Percentiles rank a stretch among this genome's conserved stretches.
Evolutionary conservation across 2,113 vertebrate species (phyloP).

Genomic region (Engystomops pustulosus): DNA sequence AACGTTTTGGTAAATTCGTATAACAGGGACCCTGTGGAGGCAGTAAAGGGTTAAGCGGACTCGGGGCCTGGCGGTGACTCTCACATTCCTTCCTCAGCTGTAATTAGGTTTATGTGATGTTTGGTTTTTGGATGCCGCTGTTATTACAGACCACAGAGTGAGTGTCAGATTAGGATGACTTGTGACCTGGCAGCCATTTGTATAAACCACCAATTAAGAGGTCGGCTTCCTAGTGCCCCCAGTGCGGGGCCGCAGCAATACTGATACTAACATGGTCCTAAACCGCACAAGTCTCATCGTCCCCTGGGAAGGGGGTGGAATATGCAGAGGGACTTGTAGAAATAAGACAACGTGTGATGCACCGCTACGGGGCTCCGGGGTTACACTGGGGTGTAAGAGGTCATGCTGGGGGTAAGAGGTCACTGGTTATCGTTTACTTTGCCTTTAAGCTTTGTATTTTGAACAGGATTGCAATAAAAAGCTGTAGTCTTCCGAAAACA

Average conservation of each 20-base stretch:
- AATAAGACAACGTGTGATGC: no score
- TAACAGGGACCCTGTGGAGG: neutral
- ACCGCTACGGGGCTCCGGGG: no score
- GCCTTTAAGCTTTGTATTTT: no score
- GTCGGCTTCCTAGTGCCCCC: neutral
- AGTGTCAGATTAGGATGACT: constrained; percentile 11
- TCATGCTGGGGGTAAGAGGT: no score
- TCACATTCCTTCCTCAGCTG: neutral
- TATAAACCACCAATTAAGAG: constrained; percentile 42
- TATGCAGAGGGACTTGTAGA: neutral
- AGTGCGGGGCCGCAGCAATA: neutral
- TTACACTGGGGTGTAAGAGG: no score
- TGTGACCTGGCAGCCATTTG: constrained; percentile 15
- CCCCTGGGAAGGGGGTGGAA: no score
- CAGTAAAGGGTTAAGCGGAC: constrained; percentile 57
- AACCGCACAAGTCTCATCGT: neutral
- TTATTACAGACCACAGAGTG: constrained; percentile 15
- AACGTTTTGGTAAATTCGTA: no score
- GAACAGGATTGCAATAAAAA: no score
- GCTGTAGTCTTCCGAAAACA: no score
- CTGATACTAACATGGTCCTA: neutral
- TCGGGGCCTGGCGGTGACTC: neutral
- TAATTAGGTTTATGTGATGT: constrained; percentile 33
- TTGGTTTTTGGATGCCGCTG: constrained; percentile 17
- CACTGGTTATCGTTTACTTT: no score